Evolutionary conservation across 2,888 invertebrate genomes (phyloP), one percentile per base, ranked within the genome.

Genomic region (Thecophora atra): DNA sequence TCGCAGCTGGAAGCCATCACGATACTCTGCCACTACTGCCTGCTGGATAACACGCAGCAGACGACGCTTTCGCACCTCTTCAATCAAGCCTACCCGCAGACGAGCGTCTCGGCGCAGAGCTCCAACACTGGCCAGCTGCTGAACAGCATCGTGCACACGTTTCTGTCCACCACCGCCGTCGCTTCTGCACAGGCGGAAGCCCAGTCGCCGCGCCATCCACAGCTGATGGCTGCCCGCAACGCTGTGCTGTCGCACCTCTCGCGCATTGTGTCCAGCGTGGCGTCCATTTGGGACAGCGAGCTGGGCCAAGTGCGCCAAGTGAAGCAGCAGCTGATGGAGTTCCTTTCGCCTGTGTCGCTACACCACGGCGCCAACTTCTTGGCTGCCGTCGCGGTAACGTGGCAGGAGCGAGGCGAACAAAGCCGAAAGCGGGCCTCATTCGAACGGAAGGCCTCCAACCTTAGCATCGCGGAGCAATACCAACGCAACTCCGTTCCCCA

Each of bases 361-460:
- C 93, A 94, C 81, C 94, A 96, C 84, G 92, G 94, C 15, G 89
- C 91, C 19, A 92, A 92, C 81, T 93, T 96, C 79, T 87, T 96
- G 72, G 93, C 93, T 8, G 93, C 95, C 3, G 90, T 96, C 73
- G 93, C 95, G 1, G 92, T 95, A 7, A 94, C 94, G 42, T 96
- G 96, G 96, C 91, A 93, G 83, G 93, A 95, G 79, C 87, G 91
- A 70, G 88, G 90, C 70, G 89, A 89, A 76, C 82, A 88, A 8
- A 74, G 77, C 72, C 78, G 87, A 87, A 78, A 81, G 81, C 72
- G 88, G 78, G 79, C 86, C 85, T 58, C 89, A 87, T 83, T 88
- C 86, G 80, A 78, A 26, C 77, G 77, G 13, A 75, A 69, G 30
- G 73, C 77, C n/a, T 73, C 76, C 26, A 74, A 79, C 44, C 71